Base-by-base conservation (phyloP, 2,797 vertebrate species). In the Nyctibius grandis region DNA sequence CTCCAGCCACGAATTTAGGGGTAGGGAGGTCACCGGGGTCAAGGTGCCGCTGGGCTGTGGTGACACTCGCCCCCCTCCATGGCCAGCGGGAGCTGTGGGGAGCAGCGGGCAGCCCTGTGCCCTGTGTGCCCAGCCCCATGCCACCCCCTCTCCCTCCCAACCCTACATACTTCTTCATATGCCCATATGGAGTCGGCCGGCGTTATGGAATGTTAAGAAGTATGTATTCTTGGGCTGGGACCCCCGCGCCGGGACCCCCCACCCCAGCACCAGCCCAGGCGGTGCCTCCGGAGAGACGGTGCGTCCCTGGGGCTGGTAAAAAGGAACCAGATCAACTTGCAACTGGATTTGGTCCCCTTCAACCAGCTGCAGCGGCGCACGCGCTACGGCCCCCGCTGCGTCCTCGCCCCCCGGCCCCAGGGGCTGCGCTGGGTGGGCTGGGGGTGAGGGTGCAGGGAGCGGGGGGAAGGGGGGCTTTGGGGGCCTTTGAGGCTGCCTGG, bases 291-390 rank as follows among this genome's bases (percentile, higher is more conserved):
- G 85, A 91, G 74, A 92, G 42, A 67, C 2, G 33, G 14, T 90
- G 91, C 6, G 78, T 95, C 89, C 95, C 96, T 97, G 96, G 88
- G 87, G 98, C 98, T 98, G 98, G 98, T 98, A 93, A 98, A 98
- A 98, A 98, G 97, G 98, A 98, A 98, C 98, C 98, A 98, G 97
- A 98, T 98, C 98, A 96, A 97, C 89, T 97, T 96, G 96, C 89
- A 88, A 96, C 93, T 96, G 96, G 98, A 98, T 98, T 98, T 98
- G 98, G 97, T 98, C 98, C 98, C 98, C 97, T 98, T 98, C 97
- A 98, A 98, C 97, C 98, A 98, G 98, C 98, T 97, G 98, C 81
- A 85, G 97, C 75, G 96, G 96, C 76, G 36, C 96, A 96, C 53
- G 56, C 11, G 28, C 91, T 1, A 6, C 91, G 4, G 85, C 87